A percentile compares a stretch with the other conserved stretches of the same genome.
Conservation (phyloP, 2,113 vertebrate species). For the Bos javanicus region DNA sequence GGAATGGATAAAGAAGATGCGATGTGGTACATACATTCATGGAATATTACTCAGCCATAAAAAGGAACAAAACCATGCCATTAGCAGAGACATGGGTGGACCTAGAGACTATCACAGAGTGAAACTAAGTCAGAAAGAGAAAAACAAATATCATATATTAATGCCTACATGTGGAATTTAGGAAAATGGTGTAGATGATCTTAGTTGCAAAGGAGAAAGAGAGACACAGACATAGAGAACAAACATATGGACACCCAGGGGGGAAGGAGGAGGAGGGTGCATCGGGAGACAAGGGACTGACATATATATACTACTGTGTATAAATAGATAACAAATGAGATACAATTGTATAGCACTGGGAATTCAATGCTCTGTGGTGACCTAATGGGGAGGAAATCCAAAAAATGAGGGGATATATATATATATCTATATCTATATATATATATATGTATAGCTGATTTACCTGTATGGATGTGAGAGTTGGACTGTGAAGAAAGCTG, state of each 20-base stretch:
- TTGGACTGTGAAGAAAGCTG: too few species aligned
- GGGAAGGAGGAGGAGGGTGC: background rate
- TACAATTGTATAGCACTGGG: background rate
- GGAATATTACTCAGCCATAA: background rate
- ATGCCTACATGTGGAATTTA: background rate
- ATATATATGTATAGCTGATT: background rate
- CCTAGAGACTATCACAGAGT: background rate
- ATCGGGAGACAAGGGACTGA: background rate
- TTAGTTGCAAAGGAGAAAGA: background rate
- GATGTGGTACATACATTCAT: background rate
- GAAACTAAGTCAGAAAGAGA: background rate
- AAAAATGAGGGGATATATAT: background rate
- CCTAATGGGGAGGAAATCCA: background rate
- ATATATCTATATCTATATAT: background rate
- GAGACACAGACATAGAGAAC: background rate
- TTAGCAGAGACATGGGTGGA: background rate
- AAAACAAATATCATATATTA: background rate
- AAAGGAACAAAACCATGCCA: background rate
- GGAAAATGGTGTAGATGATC: background rate
- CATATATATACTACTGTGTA: background rate
- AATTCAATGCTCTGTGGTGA: background rate
- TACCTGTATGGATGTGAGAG: too few species aligned
- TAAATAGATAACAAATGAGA: background rate
- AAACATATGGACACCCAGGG: background rate
- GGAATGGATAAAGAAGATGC: background rate